Conservation (phyloP, 2,113 vertebrate genomes). For the Mus pahari region DNA sequence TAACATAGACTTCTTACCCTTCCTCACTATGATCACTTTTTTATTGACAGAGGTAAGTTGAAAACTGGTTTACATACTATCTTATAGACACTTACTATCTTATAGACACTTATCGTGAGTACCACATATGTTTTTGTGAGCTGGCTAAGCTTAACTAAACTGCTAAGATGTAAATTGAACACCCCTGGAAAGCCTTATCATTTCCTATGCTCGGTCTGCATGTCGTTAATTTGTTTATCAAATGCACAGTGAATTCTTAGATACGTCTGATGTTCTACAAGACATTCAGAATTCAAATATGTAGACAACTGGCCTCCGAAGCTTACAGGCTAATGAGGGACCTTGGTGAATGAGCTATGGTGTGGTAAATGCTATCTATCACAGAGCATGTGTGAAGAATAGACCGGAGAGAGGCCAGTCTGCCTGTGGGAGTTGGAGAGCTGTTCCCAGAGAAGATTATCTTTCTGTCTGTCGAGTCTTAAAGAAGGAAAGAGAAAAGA, state of each 20-base stretch:
- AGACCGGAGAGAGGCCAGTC: background rate
- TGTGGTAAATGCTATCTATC: background rate
- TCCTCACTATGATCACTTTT: background rate
- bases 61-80: slow-evolving; percentile 2
- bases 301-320: background rate
- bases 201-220: slow-evolving; percentile 5
- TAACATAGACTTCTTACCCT: background rate
- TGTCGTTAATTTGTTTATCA: slow-evolving; percentile 38
- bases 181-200: background rate
- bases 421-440: background rate
- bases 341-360: background rate
- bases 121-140: background rate
- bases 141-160: slow-evolving; percentile 45
- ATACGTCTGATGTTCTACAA: background rate
- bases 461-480: slow-evolving; percentile 9
- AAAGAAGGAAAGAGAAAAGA: slow-evolving; percentile 11
- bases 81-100: background rate
- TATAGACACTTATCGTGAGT: background rate
- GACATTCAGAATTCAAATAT: background rate
- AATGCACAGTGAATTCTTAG: background rate
- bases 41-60: background rate
- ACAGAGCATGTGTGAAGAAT: background rate
- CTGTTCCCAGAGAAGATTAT: slow-evolving; percentile 1
- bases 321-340: background rate
- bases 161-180: slow-evolving; percentile 47